These are phyloP conservation scores for Apolygus lucorum DNA, from an alignment of 1,140 invertebrate genomes.

Conservation along the genomic window DNA sequence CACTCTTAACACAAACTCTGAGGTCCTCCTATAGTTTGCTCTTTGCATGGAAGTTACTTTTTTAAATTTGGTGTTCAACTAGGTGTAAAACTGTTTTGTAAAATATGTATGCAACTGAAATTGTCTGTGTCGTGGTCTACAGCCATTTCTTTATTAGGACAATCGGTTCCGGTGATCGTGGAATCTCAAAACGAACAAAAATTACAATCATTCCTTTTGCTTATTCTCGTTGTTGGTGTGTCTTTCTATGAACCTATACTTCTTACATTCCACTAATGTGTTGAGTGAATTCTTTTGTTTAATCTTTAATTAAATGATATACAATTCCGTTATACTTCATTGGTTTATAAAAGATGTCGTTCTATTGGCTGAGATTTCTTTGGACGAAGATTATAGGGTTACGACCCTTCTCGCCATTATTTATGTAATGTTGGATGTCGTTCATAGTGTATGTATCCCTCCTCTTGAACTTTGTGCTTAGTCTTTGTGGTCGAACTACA, in stretches of 20 bases:
- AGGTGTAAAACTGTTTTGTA: background rate
- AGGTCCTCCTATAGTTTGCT: too few species aligned
- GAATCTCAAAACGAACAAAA: background rate
- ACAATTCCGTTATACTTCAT: too few species aligned
- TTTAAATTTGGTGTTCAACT: background rate
- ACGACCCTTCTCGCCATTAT: background rate
- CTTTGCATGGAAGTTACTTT: too few species aligned
- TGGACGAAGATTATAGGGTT: too few species aligned
- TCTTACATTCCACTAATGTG: slow-evolving; percentile 11
- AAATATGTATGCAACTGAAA: background rate
- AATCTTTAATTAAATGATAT: background rate
- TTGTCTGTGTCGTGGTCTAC: background rate
- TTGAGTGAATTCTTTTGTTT: background rate
- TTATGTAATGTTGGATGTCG: background rate
- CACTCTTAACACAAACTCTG: too few species aligned
- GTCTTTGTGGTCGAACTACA: background rate
- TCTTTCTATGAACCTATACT: slow-evolving; percentile 7
- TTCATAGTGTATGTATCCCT: background rate
- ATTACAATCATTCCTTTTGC: background rate
- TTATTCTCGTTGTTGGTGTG: background rate
- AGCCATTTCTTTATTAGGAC: background rate
- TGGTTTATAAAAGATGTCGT: too few species aligned
- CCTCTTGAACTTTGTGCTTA: background rate
- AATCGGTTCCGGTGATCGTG: background rate
- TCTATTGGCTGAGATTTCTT: too few species aligned